Percentiles rank a stretch among this genome's conserved stretches.
phyloP scores from a whole-genome alignment of 2,888 invertebrate species.

The Tachina lurida region DNA sequence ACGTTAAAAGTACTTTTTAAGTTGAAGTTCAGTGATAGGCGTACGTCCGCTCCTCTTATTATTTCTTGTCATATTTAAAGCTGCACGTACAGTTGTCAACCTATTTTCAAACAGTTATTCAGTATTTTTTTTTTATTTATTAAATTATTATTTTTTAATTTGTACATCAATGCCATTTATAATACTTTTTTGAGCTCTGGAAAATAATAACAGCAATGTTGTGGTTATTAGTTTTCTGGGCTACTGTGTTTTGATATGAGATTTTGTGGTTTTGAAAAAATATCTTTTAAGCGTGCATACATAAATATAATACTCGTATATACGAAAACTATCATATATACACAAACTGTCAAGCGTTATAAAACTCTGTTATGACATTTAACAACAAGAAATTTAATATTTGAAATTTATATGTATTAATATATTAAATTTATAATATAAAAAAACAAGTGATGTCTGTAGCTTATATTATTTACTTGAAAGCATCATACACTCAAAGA shows the following conservation, averaged over 20 bases:
- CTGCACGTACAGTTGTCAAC: neutral
- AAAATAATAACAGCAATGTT: slow-evolving; percentile 35
- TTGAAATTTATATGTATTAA: slow-evolving; percentile 44
- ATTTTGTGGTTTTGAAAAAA: slow-evolving; percentile 57
- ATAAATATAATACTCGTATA: slow-evolving; percentile 4
- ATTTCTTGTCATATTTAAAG: neutral
- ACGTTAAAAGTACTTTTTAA: neutral
- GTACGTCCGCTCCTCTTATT: too few species aligned
- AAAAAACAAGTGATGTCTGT: neutral
- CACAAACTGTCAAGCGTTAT: slow-evolving; percentile 60
- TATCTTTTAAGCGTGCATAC: neutral
- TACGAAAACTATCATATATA: slow-evolving; percentile 47
- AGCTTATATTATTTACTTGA: too few species aligned
- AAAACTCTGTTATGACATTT: slow-evolving; percentile 59
- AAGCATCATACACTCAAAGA: too few species aligned
- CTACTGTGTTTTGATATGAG: slow-evolving; percentile 67
- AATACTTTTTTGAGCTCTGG: neutral
- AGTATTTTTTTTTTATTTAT: neutral
- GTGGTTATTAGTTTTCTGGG: slow-evolving; percentile 70
- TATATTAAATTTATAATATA: slow-evolving; percentile 18
- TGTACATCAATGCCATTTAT: slow-evolving; percentile 38
- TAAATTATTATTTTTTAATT: neutral
- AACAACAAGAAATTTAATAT: slow-evolving; percentile 59
- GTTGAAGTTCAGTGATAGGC: neutral
- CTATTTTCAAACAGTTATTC: neutral